Percentiles rank a stretch among this genome's conserved stretches.
Conservation (phyloP, 2,113 vertebrate species). For the Lagopus leucura region DNA sequence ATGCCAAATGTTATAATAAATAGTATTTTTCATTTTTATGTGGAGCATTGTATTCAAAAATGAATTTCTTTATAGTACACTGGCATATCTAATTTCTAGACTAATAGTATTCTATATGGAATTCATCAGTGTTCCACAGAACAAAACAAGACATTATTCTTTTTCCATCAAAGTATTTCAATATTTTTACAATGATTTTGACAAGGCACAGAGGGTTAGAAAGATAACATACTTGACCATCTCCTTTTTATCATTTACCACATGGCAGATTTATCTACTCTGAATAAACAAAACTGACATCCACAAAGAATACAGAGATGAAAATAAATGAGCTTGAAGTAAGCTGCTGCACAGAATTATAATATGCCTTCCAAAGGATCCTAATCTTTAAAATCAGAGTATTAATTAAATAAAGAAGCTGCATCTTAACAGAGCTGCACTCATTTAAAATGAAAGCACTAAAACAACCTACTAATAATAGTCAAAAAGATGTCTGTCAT, state of each 20-base stretch:
- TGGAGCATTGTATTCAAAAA: slow-evolving; percentile 18
- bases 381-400: slow-evolving; percentile 3
- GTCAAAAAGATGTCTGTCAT: not conserved
- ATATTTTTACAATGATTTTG: slow-evolving; percentile 53
- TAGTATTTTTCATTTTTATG: slow-evolving; percentile 11
- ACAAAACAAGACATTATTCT: slow-evolving; percentile 37
- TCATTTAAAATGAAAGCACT: not conserved
- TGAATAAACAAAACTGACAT: slow-evolving; percentile 40
- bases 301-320: not conserved
- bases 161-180: slow-evolving; percentile 31
- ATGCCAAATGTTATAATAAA: slow-evolving; percentile 46
- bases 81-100: slow-evolving; percentile 33
- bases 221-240: slow-evolving; percentile 28
- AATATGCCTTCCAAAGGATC: slow-evolving; percentile 19
- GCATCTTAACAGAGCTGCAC: slow-evolving; percentile 3
- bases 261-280: slow-evolving; percentile 49
- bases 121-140: slow-evolving; percentile 1
- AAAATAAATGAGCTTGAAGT: slow-evolving; percentile 54
- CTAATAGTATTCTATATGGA: slow-evolving; percentile 6
- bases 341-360: slow-evolving; percentile 33
- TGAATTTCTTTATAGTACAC: not conserved
- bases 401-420: slow-evolving; percentile 57
- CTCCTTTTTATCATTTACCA: slow-evolving; percentile 10
- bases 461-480: not conserved
- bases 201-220: slow-evolving; percentile 54